Conservation (phyloP, 2,113 vertebrate genomes). For the Smithornis capensis region DNA sequence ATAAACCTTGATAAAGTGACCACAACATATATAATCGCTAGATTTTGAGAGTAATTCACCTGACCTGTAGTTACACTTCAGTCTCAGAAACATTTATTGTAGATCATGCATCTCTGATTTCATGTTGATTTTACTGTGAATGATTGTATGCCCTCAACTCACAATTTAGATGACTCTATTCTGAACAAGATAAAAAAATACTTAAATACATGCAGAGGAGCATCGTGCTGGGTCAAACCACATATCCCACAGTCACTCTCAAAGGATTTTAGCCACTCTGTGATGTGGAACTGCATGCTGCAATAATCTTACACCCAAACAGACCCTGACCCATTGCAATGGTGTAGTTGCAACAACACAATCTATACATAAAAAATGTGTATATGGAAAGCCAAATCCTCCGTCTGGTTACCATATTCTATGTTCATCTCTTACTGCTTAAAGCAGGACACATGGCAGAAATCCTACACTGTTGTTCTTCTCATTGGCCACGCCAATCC, state of each 20-base stretch:
- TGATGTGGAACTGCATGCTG: fast-evolving
- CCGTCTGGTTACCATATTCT: constrained; percentile 17
- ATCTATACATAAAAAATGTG: not conserved
- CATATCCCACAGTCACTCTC: not conserved
- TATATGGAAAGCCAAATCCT: not conserved
- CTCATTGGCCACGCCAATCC: not conserved
- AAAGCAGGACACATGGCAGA: constrained; percentile 31
- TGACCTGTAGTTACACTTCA: not conserved
- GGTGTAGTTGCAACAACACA: not conserved
- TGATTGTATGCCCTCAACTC: not conserved
- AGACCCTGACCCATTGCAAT: not conserved
- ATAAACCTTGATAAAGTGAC: not conserved
- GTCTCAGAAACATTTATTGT: not conserved
- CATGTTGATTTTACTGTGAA: not conserved
- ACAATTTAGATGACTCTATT: not conserved
- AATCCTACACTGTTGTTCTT: constrained; percentile 18
- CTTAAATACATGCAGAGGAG: not conserved
- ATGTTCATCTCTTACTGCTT: not conserved
- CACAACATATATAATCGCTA: not conserved
- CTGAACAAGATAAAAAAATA: not conserved
- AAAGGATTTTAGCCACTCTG: not conserved
- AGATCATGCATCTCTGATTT: not conserved
- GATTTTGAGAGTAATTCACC: not conserved
- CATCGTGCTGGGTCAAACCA: not conserved
- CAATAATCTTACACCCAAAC: not conserved